Evolutionary conservation across 2,888 invertebrate species (phyloP).

Genomic region (Erebia palarica): DNA sequence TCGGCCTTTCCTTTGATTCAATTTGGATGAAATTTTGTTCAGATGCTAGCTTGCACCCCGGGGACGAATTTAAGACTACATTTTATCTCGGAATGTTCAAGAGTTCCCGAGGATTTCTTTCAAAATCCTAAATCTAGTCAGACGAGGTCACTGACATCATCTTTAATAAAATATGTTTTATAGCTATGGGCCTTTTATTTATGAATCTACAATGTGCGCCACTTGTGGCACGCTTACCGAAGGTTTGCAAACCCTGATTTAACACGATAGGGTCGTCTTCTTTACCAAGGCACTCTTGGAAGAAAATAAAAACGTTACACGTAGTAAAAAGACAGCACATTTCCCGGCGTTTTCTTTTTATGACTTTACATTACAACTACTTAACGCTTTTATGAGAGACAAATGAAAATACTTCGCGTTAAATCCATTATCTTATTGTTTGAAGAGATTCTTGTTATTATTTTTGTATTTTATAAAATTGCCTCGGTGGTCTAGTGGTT

Average conservation of each 20-base stretch:
- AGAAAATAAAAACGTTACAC: constrained; percentile 25
- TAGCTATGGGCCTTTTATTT: no score
- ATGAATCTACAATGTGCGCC: neutral
- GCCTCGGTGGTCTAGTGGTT: no score
- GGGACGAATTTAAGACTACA: no score
- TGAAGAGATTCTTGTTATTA: constrained; percentile 10
- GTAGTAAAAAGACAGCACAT: constrained; percentile 21
- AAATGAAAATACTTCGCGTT: constrained; percentile 18
- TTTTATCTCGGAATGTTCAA: neutral
- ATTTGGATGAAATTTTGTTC: no score
- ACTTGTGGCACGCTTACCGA: neutral
- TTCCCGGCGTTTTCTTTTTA: constrained; percentile 16
- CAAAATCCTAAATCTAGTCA: neutral
- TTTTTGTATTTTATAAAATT: neutral
- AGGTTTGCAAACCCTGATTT: constrained; percentile 8
- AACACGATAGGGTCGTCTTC: constrained; percentile 10
- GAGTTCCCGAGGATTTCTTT: neutral
- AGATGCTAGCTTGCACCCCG: no score
- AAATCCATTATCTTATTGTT: constrained; percentile 11
- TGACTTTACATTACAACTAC: constrained; percentile 20
- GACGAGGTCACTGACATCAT: no score
- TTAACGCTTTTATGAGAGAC: constrained; percentile 16
- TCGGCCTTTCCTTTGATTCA: no score
- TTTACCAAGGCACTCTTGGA: neutral
- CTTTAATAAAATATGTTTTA: no score